phyloP scores from a whole-genome alignment of 2,113 vertebrate genomes.

The Neomonachus schauinslandi region DNA sequence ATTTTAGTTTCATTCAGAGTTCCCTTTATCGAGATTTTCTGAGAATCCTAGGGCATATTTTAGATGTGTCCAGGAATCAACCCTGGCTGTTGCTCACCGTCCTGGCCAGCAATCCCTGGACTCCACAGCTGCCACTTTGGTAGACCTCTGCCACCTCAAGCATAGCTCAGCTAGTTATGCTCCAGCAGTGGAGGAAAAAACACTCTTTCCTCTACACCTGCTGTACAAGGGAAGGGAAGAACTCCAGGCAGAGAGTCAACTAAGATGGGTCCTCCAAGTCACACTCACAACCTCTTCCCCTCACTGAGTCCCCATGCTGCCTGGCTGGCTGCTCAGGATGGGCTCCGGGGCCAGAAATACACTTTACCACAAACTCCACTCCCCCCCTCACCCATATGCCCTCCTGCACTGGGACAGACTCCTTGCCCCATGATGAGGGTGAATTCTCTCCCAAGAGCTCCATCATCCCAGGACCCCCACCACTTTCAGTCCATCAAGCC shows the following conservation, averaged over 20 bases:
- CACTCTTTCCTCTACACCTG: not conserved
- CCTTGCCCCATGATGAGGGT: not conserved
- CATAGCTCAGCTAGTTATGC: not conserved
- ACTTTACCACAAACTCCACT: not conserved
- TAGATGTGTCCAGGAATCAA: not conserved
- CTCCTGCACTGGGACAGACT: not conserved
- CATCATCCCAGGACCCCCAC: not conserved
- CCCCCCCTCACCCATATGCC: not conserved
- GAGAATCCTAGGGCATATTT: not conserved
- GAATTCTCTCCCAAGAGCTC: not conserved
- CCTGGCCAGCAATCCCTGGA: not conserved
- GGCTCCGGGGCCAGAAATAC: not conserved
- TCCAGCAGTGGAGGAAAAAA: not conserved
- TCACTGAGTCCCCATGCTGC: not conserved
- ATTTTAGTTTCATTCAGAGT: not conserved
- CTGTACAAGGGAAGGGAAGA: not conserved
- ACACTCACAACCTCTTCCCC: not conserved
- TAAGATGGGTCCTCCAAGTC: not conserved
- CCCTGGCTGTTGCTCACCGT: not conserved
- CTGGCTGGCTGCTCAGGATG: not conserved
- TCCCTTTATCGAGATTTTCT: not conserved
- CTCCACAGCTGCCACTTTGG: not conserved
- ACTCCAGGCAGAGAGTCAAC: not conserved
- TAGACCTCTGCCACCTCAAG: not conserved
- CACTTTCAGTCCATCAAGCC: not conserved